phyloP scores from a whole-genome alignment of 2,888 invertebrate species.

The Biston stratarius region DNA sequence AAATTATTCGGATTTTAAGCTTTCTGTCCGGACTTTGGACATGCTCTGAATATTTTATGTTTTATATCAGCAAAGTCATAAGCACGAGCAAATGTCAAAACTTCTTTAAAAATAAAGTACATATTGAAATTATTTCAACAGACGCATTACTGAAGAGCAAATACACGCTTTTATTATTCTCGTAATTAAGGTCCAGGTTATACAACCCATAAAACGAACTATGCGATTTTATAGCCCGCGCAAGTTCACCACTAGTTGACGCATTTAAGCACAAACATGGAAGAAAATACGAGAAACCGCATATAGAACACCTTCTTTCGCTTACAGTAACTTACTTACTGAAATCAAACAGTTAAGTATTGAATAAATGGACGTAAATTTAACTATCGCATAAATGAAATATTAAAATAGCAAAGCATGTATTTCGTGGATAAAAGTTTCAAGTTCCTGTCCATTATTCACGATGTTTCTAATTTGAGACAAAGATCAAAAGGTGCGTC shows the following conservation, averaged over 20 bases:
- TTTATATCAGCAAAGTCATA: no score
- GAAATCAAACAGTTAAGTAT: no score
- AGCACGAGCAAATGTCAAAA: no score
- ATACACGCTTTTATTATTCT: slow-evolving; percentile 28
- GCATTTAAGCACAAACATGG: slow-evolving; percentile 1
- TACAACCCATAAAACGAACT: slow-evolving; percentile 28
- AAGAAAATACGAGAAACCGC: not conserved
- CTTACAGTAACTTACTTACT: no score
- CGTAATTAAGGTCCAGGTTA: slow-evolving; percentile 24
- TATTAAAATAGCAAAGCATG: no score
- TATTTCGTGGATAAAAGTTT: not conserved
- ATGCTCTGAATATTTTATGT: no score
- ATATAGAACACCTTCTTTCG: not conserved
- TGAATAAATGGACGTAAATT: no score
- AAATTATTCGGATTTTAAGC: no score
- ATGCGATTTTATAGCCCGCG: slow-evolving; percentile 27
- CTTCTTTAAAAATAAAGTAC: no score
- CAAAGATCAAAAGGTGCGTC: slow-evolving; percentile 19
- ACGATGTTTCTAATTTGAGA: slow-evolving; percentile 9
- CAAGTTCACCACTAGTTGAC: not conserved
- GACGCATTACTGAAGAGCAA: slow-evolving; percentile 25
- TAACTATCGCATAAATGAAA: no score
- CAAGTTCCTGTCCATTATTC: not conserved
- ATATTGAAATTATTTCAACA: no score
- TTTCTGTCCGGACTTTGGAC: no score